Evolutionary conservation across 2,888 invertebrate genomes (phyloP).

Genomic region (Orthosia incerta): DNA sequence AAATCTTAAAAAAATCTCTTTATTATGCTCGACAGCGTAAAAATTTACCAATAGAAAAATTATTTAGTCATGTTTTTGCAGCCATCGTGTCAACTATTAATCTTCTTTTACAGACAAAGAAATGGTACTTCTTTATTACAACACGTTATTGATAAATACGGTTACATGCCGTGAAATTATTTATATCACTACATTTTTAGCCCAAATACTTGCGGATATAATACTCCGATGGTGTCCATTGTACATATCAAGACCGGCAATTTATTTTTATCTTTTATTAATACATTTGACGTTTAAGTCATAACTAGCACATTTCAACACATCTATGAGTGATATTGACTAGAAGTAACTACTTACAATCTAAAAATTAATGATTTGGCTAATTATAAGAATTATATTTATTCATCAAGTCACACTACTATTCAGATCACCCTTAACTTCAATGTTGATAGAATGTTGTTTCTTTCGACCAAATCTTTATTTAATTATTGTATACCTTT

Average conservation of each 20-base stretch:
- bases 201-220: neutral
- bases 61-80: slow-evolving; percentile 1
- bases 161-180: slow-evolving; percentile 13
- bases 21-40: neutral
- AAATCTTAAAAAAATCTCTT: neutral
- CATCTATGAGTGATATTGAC: slow-evolving; percentile 77
- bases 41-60: neutral
- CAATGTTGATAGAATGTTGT: slow-evolving; percentile 50
- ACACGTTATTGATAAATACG: slow-evolving; percentile 19
- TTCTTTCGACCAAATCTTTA: slow-evolving; percentile 36
- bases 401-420: slow-evolving; percentile 59
- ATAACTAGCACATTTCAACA: slow-evolving; percentile 72
- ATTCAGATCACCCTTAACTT: slow-evolving; percentile 64
- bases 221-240: slow-evolving; percentile 8
- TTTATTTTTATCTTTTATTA: slow-evolving; percentile 32
- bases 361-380: slow-evolving; percentile 73
- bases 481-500: slow-evolving; percentile 70
- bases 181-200: slow-evolving; percentile 7
- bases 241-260: slow-evolving; percentile 45
- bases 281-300: slow-evolving; percentile 54
- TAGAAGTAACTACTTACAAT: slow-evolving; percentile 74
- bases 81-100: slow-evolving; percentile 8
- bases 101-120: slow-evolving; percentile 6
- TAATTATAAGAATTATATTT: slow-evolving; percentile 60
- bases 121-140: neutral